These are phyloP conservation scores for Cyclophora albipunctata DNA, from an alignment of 2,888 invertebrate species.

Conservation along the genomic window DNA sequence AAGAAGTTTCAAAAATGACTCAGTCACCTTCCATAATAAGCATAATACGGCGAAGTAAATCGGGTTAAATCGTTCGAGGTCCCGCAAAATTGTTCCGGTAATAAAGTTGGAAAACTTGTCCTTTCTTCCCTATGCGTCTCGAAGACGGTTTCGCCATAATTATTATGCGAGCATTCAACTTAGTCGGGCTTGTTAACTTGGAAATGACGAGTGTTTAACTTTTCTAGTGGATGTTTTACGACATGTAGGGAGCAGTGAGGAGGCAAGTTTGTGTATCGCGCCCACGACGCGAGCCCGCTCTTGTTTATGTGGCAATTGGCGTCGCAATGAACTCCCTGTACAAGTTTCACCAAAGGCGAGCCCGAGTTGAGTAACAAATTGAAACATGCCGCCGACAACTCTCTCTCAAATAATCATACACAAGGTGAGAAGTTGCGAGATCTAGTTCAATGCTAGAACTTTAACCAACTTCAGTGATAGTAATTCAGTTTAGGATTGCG, in stretches of 20 bases:
- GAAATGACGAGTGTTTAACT: constrained; percentile 33
- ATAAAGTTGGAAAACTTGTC: constrained; percentile 25
- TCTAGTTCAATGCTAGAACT: constrained; percentile 42
- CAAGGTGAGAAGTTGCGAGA: constrained; percentile 41
- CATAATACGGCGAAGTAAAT: constrained; percentile 23
- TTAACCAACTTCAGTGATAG: constrained; percentile 44
- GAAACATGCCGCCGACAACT: constrained; percentile 50
- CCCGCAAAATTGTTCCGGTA: constrained; percentile 20
- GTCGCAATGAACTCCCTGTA: constrained; percentile 53
- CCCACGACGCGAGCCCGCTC: constrained; percentile 38
- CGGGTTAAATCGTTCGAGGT: constrained; percentile 23
- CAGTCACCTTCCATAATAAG: constrained; percentile 18
- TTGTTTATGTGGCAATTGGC: constrained; percentile 69
- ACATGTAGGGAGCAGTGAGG: constrained; percentile 50
- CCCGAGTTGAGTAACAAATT: constrained; percentile 58
- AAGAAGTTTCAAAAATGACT: no score
- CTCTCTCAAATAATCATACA: constrained; percentile 64
- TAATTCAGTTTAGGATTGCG: constrained; percentile 48
- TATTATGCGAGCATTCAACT: constrained; percentile 30
- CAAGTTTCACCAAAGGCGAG: constrained; percentile 49
- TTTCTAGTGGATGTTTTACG: constrained; percentile 37
- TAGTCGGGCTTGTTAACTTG: constrained; percentile 25
- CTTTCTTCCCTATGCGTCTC: constrained; percentile 18
- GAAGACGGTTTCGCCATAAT: constrained; percentile 22
- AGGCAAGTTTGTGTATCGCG: constrained; percentile 52